Conservation (phyloP, 2,113 vertebrate genomes). For the Elachura formosa region DNA sequence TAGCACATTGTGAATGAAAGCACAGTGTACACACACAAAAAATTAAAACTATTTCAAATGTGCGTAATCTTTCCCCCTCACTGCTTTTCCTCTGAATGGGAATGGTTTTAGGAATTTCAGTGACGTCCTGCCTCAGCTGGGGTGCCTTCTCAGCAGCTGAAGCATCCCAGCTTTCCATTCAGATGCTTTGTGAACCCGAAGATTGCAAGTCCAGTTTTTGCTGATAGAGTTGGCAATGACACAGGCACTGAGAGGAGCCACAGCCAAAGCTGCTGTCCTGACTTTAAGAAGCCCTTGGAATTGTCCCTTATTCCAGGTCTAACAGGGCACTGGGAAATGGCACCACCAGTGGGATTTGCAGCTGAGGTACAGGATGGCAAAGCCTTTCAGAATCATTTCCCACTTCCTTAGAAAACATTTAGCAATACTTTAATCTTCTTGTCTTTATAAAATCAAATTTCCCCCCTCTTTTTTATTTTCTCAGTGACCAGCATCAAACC, state of each 20-base stretch:
- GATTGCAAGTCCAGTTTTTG: background rate
- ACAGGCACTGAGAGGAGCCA: background rate
- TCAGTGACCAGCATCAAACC: background rate
- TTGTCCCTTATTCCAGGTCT: background rate
- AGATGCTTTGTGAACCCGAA: background rate
- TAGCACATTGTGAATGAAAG: background rate
- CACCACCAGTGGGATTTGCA: rapidly evolving
- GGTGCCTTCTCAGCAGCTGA: background rate
- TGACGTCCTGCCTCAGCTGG: background rate
- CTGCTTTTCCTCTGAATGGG: background rate
- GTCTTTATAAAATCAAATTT: background rate
- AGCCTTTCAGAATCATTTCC: background rate
- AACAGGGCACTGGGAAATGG: background rate
- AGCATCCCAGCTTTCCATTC: background rate
- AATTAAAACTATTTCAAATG: rapidly evolving
- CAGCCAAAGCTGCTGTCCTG: background rate
- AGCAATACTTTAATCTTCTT: background rate
- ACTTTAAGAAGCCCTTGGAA: background rate
- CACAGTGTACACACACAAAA: rapidly evolving
- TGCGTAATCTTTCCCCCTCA: background rate
- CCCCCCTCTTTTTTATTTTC: rapidly evolving
- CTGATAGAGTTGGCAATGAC: background rate
- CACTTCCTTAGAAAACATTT: background rate
- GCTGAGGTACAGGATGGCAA: background rate
- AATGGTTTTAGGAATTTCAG: background rate